phyloP scores from a whole-genome alignment of 2,113 vertebrate species.

The Mola mola region DNA sequence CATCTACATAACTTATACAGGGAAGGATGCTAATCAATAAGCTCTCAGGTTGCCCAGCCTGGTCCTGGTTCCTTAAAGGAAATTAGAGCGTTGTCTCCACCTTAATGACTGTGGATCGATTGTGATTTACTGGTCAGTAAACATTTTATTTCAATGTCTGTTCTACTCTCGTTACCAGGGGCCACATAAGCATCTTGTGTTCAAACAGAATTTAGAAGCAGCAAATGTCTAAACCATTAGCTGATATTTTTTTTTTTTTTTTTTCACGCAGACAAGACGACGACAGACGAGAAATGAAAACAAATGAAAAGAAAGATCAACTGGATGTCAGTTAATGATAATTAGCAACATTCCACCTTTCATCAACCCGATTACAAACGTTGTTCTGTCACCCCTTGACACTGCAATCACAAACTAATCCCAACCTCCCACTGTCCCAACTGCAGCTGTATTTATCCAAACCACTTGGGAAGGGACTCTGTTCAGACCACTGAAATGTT shows the following conservation, averaged over 20 bases:
- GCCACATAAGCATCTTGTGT: not conserved
- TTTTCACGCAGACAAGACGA: not conserved
- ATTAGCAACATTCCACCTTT: conserved; percentile 18
- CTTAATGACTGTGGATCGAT: conserved; percentile 49
- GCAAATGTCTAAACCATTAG: conserved; percentile 3
- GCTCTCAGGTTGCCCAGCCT: conserved; percentile 10
- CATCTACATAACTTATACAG: conserved; percentile 37
- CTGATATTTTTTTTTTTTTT: not conserved
- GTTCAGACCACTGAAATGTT: conserved; percentile 64
- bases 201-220: conserved; percentile 9
- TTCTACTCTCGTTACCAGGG: conserved; percentile 6
- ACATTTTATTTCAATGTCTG: not conserved
- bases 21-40: conserved; percentile 57
- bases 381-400: conserved; percentile 63
- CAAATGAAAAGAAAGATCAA: conserved; percentile 20
- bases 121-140: conserved; percentile 15
- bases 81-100: conserved; percentile 32
- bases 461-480: conserved; percentile 48
- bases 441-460: conserved; percentile 64
- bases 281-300: conserved; percentile 14
- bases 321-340: conserved; percentile 20
- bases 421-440: conserved; percentile 50
- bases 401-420: conserved; percentile 58
- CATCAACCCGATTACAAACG: conserved; percentile 18
- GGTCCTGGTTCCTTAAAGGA: conserved; percentile 31